Evolutionary conservation across 2,797 vertebrate species (phyloP).

Genomic region (Peromyscus attwateri): DNA sequence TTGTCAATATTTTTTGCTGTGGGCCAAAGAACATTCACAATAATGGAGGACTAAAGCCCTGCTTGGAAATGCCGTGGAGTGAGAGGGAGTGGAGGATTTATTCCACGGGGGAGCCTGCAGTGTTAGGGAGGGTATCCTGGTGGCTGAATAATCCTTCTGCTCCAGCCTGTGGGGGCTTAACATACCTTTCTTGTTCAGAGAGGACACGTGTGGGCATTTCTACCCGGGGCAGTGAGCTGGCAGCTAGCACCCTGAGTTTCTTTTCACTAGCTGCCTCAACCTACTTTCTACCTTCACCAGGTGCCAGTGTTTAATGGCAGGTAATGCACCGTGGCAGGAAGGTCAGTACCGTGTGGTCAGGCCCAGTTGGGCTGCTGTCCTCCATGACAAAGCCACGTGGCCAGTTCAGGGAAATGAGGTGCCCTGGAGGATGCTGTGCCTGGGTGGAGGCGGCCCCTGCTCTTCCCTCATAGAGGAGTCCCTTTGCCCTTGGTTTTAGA

Average conservation of each 20-base stretch:
- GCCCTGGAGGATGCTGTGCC: background rate
- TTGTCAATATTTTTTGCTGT: constrained; percentile 90
- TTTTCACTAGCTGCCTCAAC: rapidly evolving
- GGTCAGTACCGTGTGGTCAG: background rate
- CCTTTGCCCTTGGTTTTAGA: constrained; percentile 9
- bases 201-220: rapidly evolving
- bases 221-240: background rate
- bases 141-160: constrained; percentile 83
- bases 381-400: too few species aligned
- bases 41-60: constrained; percentile 86
- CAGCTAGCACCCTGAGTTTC: background rate
- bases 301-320: background rate
- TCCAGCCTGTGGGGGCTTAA: constrained; percentile 69
- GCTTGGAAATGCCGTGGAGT: constrained; percentile 81
- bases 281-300: rapidly evolving
- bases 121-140: constrained; percentile 79
- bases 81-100: constrained; percentile 84
- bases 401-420: background rate
- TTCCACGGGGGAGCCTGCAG: constrained; percentile 78
- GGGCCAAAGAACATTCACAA: constrained; percentile 87
- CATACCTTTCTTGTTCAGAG: background rate
- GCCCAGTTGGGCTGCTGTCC: too few species aligned
- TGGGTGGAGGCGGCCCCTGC: background rate
- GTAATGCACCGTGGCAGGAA: rapidly evolving
- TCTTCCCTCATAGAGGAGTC: rapidly evolving